phyloP scores from a whole-genome alignment of 2,888 invertebrate genomes.

The Ichneumoninae sp. region DNA sequence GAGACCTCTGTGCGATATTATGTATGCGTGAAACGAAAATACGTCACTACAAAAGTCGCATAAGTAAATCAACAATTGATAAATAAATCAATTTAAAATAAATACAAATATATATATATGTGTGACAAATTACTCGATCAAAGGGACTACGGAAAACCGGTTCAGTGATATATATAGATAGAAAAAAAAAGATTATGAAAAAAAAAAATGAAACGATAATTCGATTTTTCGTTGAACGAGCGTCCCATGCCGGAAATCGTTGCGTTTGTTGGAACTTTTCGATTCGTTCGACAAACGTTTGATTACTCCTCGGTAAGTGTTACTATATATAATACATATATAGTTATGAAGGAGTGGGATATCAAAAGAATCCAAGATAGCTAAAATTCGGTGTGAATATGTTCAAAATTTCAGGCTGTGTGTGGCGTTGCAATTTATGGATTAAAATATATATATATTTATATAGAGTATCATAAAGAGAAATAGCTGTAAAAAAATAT shows the following conservation, averaged over 20 bases:
- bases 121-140: slow-evolving; percentile 42
- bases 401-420: slow-evolving; percentile 68
- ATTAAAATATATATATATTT: slow-evolving; percentile 64
- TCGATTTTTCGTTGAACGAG: slow-evolving; percentile 14
- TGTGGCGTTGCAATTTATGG: slow-evolving; percentile 66
- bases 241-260: slow-evolving; percentile 21
- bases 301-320: slow-evolving; percentile 26
- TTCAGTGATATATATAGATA: slow-evolving; percentile 23
- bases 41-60: slow-evolving; percentile 39
- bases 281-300: not conserved
- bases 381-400: slow-evolving; percentile 67
- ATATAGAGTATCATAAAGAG: slow-evolving; percentile 58
- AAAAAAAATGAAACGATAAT: slow-evolving; percentile 5
- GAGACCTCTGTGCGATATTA: slow-evolving; percentile 39
- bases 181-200: slow-evolving; percentile 31
- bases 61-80: slow-evolving; percentile 31
- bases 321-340: slow-evolving; percentile 37
- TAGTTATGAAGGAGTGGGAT: slow-evolving; percentile 53
- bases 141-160: slow-evolving; percentile 46
- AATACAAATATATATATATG: slow-evolving; percentile 43
- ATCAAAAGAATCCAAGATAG: slow-evolving; percentile 41
- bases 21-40: slow-evolving; percentile 53
- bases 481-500: slow-evolving; percentile 42
- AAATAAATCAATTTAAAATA: slow-evolving; percentile 46
- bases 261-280: slow-evolving; percentile 10